A percentile compares a stretch with the other conserved stretches of the same genome.
phyloP scores from a whole-genome alignment of 37 sponge, comb jelly and placozoan species.

The Lycopodina hypogea region DNA sequence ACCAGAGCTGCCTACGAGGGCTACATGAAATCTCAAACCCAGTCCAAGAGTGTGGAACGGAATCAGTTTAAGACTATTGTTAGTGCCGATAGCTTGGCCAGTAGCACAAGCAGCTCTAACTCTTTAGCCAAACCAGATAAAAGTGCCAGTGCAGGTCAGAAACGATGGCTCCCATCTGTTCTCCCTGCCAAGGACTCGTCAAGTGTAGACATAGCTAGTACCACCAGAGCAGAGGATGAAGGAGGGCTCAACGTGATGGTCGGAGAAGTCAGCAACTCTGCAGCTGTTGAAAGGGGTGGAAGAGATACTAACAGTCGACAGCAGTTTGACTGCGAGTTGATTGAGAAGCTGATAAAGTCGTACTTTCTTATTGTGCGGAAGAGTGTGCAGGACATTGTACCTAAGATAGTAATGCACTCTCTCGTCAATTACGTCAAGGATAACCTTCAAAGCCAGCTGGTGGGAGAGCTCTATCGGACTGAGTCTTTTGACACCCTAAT shows the following conservation, averaged over 20 bases:
- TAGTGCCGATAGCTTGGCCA: not conserved
- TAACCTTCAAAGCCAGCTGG: slow-evolving; percentile 80
- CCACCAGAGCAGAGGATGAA: not conserved
- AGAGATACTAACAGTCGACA: slow-evolving; percentile 25
- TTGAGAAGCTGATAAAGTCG: slow-evolving; percentile 83
- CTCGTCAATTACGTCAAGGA: slow-evolving; percentile 91
- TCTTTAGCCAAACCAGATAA: not conserved
- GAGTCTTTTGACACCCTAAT: slow-evolving; percentile 79
- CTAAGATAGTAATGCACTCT: slow-evolving; percentile 97
- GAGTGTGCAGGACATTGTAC: slow-evolving; percentile 92
- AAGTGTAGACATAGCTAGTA: not conserved
- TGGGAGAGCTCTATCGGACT: slow-evolving; percentile 82
- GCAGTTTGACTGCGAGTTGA: slow-evolving; percentile 70
- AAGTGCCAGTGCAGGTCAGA: not conserved
- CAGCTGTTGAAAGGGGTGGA: not conserved
- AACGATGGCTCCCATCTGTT: not conserved
- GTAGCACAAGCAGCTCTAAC: not conserved
- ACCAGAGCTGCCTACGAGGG: slow-evolving; percentile 78
- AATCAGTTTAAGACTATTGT: not conserved
- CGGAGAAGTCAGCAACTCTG: not conserved
- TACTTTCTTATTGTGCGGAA: slow-evolving; percentile 94
- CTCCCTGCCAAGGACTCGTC: too few species aligned
- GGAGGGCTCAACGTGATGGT: not conserved
- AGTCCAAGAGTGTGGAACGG: not conserved
- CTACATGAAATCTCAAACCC: slow-evolving; percentile 60